These are phyloP conservation scores for Dugesia japonica DNA, from an alignment of 2,888 invertebrate species.

Conservation along the genomic window DNA sequence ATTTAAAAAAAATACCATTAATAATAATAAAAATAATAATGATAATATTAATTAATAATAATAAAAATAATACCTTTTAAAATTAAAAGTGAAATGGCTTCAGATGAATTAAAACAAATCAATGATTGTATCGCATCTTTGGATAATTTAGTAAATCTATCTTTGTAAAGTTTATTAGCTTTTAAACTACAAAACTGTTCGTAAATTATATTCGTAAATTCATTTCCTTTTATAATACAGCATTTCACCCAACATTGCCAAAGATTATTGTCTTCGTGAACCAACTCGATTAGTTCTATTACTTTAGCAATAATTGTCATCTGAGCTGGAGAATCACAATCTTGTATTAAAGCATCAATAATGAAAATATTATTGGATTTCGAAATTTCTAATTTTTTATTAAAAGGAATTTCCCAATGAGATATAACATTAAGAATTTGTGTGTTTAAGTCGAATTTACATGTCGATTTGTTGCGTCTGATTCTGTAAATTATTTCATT, in stretches of 20 bases:
- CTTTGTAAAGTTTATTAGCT: background rate
- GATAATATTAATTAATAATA: background rate
- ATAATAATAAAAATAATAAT: too few species aligned
- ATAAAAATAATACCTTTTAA: background rate
- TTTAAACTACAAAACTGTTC: background rate
- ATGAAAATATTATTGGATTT: background rate
- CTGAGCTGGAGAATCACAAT: background rate
- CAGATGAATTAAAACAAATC: conserved; percentile 4
- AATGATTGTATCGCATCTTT: background rate
- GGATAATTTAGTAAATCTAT: background rate
- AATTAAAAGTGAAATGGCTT: background rate
- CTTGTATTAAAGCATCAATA: conserved; percentile 2
- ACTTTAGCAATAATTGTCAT: background rate
- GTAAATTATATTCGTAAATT: background rate
- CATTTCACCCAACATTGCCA: conserved; percentile 7
- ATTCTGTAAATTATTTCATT: background rate
- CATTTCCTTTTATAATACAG: background rate
- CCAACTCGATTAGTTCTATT: background rate
- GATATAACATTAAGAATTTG: background rate
- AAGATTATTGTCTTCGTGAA: background rate
- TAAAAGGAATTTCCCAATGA: background rate
- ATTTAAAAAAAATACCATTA: too few species aligned
- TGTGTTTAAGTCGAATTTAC: background rate
- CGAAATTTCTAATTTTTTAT: background rate
- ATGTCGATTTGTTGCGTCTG: background rate